Evolutionary conservation across 1,140 invertebrate species (phyloP).

Genomic region (Micrasema longulum): DNA sequence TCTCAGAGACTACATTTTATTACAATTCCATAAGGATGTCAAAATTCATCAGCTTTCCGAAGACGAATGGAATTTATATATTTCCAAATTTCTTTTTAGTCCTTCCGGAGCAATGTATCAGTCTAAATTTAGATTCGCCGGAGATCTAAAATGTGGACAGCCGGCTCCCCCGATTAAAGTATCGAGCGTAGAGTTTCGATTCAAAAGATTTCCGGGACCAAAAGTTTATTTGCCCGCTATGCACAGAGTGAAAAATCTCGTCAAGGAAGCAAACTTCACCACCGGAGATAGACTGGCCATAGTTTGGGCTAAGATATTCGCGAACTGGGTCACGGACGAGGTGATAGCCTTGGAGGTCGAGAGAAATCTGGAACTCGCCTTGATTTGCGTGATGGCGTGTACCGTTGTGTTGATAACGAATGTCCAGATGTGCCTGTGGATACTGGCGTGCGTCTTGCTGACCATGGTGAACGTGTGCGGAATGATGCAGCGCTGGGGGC

Average conservation of each 20-base stretch:
- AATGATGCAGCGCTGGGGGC: slow-evolving; percentile 83
- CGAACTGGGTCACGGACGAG: slow-evolving; percentile 83
- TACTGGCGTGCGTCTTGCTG: slow-evolving; percentile 80
- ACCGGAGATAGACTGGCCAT: slow-evolving; percentile 72
- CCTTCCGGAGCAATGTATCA: slow-evolving; percentile 76
- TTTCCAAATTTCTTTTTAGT: slow-evolving; percentile 80
- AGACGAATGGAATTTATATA: slow-evolving; percentile 69
- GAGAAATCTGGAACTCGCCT: slow-evolving; percentile 82
- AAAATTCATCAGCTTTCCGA: slow-evolving; percentile 64
- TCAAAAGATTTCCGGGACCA: slow-evolving; percentile 71
- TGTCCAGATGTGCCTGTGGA: slow-evolving; percentile 81
- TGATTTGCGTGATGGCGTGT: slow-evolving; percentile 84
- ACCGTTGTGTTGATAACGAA: slow-evolving; percentile 86
- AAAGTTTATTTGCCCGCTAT: slow-evolving; percentile 81
- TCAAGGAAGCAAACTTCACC: slow-evolving; percentile 69
- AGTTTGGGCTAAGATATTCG: slow-evolving; percentile 78
- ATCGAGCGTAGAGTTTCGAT: slow-evolving; percentile 73
- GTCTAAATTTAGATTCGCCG: slow-evolving; percentile 74
- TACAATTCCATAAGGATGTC: slow-evolving; percentile 66
- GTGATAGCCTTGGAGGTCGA: slow-evolving; percentile 82
- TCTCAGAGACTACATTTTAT: slow-evolving; percentile 73
- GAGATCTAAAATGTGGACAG: slow-evolving; percentile 72
- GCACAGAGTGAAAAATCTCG: slow-evolving; percentile 72
- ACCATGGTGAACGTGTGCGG: slow-evolving; percentile 86
- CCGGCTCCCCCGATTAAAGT: slow-evolving; percentile 69